A percentile compares a stretch with the other conserved stretches of the same genome.
Evolutionary conservation across 2,888 invertebrate species (phyloP).

Genomic region (Epirrhoe tristata): DNA sequence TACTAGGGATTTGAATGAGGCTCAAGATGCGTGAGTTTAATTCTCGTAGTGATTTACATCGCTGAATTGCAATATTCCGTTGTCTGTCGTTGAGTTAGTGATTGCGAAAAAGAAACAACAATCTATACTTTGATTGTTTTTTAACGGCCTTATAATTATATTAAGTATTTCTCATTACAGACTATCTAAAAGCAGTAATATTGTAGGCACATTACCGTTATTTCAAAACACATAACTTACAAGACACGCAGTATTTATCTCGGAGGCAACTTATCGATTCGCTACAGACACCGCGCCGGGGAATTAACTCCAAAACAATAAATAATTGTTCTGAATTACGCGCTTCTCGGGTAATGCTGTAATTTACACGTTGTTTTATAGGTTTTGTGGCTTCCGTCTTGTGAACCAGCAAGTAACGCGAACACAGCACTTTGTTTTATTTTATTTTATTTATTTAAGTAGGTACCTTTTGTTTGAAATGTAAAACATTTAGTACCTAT

Average conservation of each 20-base stretch:
- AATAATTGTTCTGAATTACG: constrained; percentile 63
- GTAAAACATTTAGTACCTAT: no score
- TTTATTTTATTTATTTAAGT: no score
- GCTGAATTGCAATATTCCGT: no score
- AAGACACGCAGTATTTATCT: constrained; percentile 45
- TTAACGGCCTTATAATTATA: not conserved
- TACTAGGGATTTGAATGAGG: no score
- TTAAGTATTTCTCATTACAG: not conserved
- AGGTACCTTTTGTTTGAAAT: no score
- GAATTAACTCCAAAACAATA: constrained; percentile 60
- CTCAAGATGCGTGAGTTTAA: no score
- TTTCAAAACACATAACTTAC: constrained; percentile 54
- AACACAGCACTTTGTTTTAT: no score
- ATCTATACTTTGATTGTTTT: not conserved
- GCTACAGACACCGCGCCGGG: constrained; percentile 40
- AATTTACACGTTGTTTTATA: constrained; percentile 14
- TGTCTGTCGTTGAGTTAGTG: no score
- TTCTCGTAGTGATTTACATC: no score
- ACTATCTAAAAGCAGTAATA: constrained; percentile 5
- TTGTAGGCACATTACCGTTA: constrained; percentile 43
- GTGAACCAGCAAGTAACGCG: not conserved
- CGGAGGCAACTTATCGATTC: constrained; percentile 45
- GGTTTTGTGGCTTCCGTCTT: constrained; percentile 5
- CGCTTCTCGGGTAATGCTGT: constrained; percentile 18
- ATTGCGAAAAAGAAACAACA: no score